Evolutionary conservation across 30 jellyfish, hydroid and myxozoan species (phyloP).

Genomic region (Hydractinia symbiolongicarpus): DNA sequence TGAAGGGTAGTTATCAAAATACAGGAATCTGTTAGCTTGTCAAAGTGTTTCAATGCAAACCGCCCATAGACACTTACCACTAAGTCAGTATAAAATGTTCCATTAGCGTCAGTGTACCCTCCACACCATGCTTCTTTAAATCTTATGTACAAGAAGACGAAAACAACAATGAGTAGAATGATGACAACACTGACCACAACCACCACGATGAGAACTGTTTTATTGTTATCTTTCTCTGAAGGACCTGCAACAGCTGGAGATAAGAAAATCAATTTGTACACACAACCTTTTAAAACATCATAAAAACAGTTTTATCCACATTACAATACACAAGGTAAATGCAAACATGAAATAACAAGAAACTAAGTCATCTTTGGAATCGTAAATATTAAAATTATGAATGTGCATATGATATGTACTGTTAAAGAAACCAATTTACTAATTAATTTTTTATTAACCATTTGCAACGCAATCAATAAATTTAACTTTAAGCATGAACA

Average conservation of each 20-base stretch:
- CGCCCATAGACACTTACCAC: conserved; percentile 18
- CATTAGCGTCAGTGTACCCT: conserved; percentile 20
- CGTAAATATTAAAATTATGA: too few relatives aligned
- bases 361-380: too few relatives aligned
- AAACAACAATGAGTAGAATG: conserved; percentile 13
- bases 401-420: background rate
- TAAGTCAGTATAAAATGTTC: conserved; percentile 30
- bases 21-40: too few relatives aligned
- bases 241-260: background rate
- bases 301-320: background rate
- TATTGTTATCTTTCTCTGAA: background rate
- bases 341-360: background rate
- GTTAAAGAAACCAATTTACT: background rate
- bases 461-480: background rate
- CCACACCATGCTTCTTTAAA: conserved; percentile 9
- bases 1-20: too few relatives aligned
- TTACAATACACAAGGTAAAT: background rate
- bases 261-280: too few relatives aligned
- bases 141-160: conserved; percentile 19
- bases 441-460: background rate
- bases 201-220: conserved; percentile 14
- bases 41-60: too few relatives aligned
- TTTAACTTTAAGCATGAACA: background rate
- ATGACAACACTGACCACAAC: conserved; percentile 22
- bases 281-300: too few relatives aligned